phyloP scores from a whole-genome alignment of 2,888 invertebrate species.

The Proisotoma minuta region DNA sequence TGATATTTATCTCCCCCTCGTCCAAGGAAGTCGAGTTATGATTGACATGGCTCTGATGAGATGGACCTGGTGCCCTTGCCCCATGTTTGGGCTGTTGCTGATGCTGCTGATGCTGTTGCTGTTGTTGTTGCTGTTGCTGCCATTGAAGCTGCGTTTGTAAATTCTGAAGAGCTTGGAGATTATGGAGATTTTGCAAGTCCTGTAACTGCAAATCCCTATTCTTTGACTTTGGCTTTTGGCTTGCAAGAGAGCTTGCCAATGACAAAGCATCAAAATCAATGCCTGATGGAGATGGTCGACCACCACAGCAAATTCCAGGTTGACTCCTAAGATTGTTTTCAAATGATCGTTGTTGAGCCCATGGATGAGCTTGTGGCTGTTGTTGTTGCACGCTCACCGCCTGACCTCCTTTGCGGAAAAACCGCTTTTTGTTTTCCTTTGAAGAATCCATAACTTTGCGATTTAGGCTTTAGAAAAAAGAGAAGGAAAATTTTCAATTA shows the following conservation, averaged over 20 bases:
- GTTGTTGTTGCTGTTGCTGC: slow-evolving; percentile 7
- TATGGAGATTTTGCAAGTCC: not conserved
- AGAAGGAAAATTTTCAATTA: too few relatives aligned
- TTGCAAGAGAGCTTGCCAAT: not conserved
- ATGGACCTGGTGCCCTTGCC: not conserved
- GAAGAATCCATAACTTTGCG: not conserved
- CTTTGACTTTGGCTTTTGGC: not conserved
- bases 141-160: not conserved
- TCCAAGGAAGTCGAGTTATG: slow-evolving; percentile 39
- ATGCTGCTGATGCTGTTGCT: slow-evolving; percentile 9
- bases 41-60: not conserved
- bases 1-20: slow-evolving; percentile 40
- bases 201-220: not conserved
- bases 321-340: not conserved
- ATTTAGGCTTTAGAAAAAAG: not conserved
- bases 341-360: not conserved
- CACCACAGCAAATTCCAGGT: not conserved
- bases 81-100: slow-evolving; percentile 13
- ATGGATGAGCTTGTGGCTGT: not conserved
- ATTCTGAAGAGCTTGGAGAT: not conserved
- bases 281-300: slow-evolving; percentile 6
- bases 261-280: slow-evolving; percentile 14
- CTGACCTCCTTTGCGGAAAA: slow-evolving; percentile 25
- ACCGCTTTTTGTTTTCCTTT: slow-evolving; percentile 28
- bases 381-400: not conserved